Evolutionary conservation across 2,113 vertebrate genomes (phyloP).

Genomic region (Plecotus auritus): DNA sequence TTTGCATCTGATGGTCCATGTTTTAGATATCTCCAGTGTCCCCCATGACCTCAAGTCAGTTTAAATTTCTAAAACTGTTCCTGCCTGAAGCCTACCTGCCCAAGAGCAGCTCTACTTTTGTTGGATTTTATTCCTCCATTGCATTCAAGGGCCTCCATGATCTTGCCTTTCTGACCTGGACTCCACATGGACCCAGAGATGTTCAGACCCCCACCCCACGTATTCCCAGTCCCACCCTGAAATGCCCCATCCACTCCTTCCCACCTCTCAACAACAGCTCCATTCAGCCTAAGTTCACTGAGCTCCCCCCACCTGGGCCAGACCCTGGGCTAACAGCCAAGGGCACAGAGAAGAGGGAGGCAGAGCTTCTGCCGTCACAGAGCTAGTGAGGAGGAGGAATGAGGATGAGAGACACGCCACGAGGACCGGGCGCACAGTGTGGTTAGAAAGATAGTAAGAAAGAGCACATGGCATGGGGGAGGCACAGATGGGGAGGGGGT

Average conservation of each 20-base stretch:
- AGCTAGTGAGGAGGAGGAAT: neutral
- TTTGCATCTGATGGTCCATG: neutral
- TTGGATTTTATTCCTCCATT: neutral
- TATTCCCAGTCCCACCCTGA: neutral
- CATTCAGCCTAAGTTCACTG: neutral
- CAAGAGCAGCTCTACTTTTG: neutral
- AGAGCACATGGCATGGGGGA: neutral
- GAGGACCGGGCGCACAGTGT: neutral
- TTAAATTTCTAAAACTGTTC: neutral
- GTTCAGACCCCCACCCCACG: neutral
- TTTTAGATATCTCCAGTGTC: neutral
- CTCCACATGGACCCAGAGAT: neutral
- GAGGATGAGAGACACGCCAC: neutral
- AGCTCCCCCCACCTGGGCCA: neutral
- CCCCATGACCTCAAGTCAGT: neutral
- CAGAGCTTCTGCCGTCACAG: neutral
- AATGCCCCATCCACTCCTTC: neutral
- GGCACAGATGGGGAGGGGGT: fast-evolving
- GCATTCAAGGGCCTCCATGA: neutral
- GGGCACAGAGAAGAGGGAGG: neutral
- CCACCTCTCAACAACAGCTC: neutral
- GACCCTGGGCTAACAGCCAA: neutral
- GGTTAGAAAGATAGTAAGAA: neutral
- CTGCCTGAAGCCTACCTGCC: neutral
- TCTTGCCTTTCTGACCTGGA: neutral